Evolutionary conservation across 2,797 vertebrate genomes (phyloP).

Genomic region (Synanceia verrucosa): DNA sequence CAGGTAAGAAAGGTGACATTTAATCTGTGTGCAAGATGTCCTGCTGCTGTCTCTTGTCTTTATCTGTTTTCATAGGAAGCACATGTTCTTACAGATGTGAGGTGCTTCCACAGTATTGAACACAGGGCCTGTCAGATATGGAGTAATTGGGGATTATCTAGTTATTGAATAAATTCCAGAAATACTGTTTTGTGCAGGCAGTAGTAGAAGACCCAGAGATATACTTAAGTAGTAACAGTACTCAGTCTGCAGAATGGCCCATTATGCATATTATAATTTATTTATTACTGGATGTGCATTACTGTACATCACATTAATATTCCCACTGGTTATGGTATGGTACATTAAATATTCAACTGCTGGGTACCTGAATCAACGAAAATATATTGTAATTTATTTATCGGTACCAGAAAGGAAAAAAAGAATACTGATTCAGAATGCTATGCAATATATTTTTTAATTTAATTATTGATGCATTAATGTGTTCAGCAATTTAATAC

Average conservation of each 20-base stretch:
- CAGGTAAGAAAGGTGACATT: constrained; percentile 82
- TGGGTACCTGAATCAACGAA: no score
- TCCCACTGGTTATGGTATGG: no score
- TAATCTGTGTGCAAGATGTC: neutral
- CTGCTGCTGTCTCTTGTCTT: neutral
- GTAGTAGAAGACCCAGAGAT: neutral
- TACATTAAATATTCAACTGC: no score
- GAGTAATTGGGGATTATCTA: neutral
- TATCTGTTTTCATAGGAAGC: neutral
- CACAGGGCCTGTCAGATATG: neutral
- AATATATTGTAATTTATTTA: no score
- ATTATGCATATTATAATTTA: no score
- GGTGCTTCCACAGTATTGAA: neutral
- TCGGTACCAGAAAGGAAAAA: no score
- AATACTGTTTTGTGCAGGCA: neutral
- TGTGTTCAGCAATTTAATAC: no score
- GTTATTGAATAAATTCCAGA: neutral
- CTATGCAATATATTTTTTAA: neutral
- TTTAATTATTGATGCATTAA: no score
- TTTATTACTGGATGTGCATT: no score
- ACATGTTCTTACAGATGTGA: neutral
- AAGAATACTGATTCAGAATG: accelerated
- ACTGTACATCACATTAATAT: no score
- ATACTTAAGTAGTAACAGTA: neutral
- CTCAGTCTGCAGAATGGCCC: no score